Evolutionary conservation across 2,888 invertebrate genomes (phyloP), one percentile per base, ranked within the genome.

Genomic region (Euphydryas editha): DNA sequence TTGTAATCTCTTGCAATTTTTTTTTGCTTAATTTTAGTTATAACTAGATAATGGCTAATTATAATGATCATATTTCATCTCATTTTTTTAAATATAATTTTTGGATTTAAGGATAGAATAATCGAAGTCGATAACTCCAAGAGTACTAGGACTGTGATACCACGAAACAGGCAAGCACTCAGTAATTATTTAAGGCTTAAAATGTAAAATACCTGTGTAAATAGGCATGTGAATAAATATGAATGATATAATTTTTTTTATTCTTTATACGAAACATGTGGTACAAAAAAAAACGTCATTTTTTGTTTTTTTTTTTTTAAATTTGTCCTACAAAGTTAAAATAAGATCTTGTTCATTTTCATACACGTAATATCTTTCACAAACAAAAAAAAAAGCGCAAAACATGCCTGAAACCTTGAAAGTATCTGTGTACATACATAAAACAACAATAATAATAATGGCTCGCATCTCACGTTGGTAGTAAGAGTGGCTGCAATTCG

Each of bases 61-160:
- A 36, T 70, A 59, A 56, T 37, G 47, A 59, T 63, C 54, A 55
- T 62, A 56, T 59, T 47, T 46, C 64, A 64, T 65, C 55, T 49
- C 37, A 59, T 65, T 30, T 54, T 18, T n/a, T n/a, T n/a, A n/a
- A n/a, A 51, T 59, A 54, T 42, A 51, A 58, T 55, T 47, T 59
- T 60, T 65, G 2, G 17, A 67, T 55, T 30, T 64, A 65, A 62
- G 54, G 42, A 57, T 65, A 65, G 44, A 20, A 39, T 59, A 47
- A 65, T n/a, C 13, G 65, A 59, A 49, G 59, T 58, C n/a, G n/a
- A 57, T 39, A 49, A 68, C 68, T 64, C 67, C 65, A 58, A 58
- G 51, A 66, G 49, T 68, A 59, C 62, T 67, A 68, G 81, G 81
- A 87, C 90, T 91, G 91, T 91, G 91, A 91, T 90, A 91, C 85